Conservation (phyloP, 2,113 vertebrate genomes). For the Copsychus sechellarum region DNA sequence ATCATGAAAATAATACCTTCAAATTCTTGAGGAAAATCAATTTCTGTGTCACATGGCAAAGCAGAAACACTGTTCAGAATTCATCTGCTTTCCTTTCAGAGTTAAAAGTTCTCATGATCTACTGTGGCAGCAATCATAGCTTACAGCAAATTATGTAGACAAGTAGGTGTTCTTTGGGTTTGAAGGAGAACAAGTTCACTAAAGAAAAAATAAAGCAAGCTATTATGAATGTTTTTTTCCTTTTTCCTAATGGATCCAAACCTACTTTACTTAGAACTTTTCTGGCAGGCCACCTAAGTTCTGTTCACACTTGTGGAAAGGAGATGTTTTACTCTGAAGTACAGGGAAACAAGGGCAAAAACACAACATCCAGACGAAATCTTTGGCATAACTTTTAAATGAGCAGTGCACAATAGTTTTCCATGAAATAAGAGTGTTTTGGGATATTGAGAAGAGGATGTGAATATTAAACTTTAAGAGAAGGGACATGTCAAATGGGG, state of each 20-base stretch:
- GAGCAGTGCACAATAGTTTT: background rate
- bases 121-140: background rate
- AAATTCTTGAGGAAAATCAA: background rate
- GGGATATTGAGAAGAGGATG: background rate
- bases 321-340: background rate
- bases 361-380: background rate
- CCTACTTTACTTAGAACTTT: background rate
- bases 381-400: background rate
- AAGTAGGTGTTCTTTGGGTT: background rate
- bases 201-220: background rate
- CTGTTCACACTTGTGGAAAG: background rate
- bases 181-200: background rate
- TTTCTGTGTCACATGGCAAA: background rate
- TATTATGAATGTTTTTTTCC: background rate
- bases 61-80: background rate
- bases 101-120: background rate
- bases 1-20: background rate
- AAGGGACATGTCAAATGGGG: background rate
- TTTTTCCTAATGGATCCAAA: background rate
- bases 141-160: background rate
- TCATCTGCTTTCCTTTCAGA: background rate
- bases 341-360: background rate
- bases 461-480: background rate
- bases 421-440: background rate
- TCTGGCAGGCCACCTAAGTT: background rate